These are phyloP conservation scores for Acanthosepion esculentum DNA, from an alignment of 2,888 invertebrate genomes.

Conservation along the genomic window DNA sequence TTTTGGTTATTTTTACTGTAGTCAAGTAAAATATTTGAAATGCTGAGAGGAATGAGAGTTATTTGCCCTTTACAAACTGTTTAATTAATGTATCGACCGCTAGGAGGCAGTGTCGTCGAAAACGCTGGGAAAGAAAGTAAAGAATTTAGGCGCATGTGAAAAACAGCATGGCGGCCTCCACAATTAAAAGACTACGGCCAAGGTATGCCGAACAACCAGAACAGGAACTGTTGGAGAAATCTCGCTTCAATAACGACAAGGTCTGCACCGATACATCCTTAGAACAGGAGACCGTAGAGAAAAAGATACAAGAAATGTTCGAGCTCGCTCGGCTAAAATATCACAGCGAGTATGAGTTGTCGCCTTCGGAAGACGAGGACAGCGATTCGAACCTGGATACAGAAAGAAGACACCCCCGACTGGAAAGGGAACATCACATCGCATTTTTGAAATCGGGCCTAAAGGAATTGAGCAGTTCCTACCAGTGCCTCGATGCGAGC, in stretches of 20 bases:
- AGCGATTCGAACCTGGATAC: constrained; percentile 77
- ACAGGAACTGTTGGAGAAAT: not conserved
- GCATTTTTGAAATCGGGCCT: constrained; percentile 81
- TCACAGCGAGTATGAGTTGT: not conserved
- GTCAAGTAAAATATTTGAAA: not conserved
- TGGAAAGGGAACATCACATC: constrained; percentile 76
- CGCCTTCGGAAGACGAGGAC: not conserved
- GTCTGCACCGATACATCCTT: constrained; percentile 47
- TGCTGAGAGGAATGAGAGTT: not conserved
- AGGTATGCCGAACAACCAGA: constrained; percentile 14
- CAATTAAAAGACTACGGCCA: not conserved
- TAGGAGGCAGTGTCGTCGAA: not conserved
- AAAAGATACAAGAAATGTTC: constrained; percentile 39
- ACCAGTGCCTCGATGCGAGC: constrained; percentile 90
- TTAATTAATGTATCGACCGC: not conserved
- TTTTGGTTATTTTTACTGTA: too few relatives aligned
- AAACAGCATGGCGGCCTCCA: constrained; percentile 44
- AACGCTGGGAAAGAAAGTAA: not conserved
- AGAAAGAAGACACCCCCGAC: constrained; percentile 78
- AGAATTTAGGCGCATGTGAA: not conserved
- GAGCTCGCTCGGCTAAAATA: not conserved
- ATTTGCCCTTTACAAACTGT: not conserved
- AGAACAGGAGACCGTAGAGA: constrained; percentile 49
- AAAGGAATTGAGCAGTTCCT: constrained; percentile 81
- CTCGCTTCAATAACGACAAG: constrained; percentile 39